phyloP scores from a whole-genome alignment of 2,888 invertebrate species.

The Dexiosoma caninum region DNA sequence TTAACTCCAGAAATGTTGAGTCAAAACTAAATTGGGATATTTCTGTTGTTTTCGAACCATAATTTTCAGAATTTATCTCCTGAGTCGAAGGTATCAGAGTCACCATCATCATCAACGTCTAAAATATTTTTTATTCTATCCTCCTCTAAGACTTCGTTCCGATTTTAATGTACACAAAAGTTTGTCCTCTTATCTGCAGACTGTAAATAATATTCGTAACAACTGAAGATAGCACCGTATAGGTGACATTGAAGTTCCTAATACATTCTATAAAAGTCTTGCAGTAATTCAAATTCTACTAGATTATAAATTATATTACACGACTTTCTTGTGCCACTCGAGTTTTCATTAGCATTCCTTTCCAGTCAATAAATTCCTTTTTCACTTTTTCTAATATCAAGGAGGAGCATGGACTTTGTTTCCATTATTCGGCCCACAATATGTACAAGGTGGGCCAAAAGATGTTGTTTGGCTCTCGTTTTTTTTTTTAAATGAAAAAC shows the following conservation, averaged over 20 bases:
- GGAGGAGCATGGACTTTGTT: constrained; percentile 71
- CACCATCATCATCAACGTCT: too few species aligned
- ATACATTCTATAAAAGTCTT: constrained; percentile 70
- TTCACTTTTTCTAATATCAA: constrained; percentile 69
- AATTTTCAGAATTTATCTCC: not conserved
- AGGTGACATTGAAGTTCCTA: constrained; percentile 66
- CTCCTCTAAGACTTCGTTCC: too few species aligned
- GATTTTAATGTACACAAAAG: constrained; percentile 65
- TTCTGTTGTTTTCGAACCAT: not conserved
- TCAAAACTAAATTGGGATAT: constrained; percentile 14
- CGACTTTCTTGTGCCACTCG: constrained; percentile 30
- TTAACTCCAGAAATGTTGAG: not conserved
- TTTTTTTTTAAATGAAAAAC: too few species aligned
- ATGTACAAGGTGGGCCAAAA: too few species aligned
- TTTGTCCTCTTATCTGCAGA: not conserved
- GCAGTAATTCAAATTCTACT: constrained; percentile 70
- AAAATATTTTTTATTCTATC: too few species aligned
- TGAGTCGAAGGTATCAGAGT: too few species aligned
- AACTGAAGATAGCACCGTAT: constrained; percentile 67
- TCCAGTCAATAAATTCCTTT: constrained; percentile 64
- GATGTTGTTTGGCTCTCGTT: too few species aligned
- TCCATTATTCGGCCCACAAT: too few species aligned
- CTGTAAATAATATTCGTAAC: constrained; percentile 68
- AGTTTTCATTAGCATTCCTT: constrained; percentile 46
- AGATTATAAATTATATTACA: constrained; percentile 67